Conservation (phyloP, 2,113 vertebrate genomes). For the Abramis brama region DNA sequence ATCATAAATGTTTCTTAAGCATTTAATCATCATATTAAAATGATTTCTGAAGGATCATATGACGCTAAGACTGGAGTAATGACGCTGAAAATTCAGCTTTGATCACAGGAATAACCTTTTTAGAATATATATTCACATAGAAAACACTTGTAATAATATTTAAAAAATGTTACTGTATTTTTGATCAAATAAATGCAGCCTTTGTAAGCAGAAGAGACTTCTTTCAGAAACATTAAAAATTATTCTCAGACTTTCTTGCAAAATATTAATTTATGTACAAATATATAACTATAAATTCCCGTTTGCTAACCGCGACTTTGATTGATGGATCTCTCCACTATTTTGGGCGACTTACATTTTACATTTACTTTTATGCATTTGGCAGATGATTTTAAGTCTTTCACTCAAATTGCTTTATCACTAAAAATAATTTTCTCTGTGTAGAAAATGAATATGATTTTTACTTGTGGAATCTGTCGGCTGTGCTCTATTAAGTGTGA, state of each 20-base stretch:
- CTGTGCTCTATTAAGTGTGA: slow-evolving; percentile 3
- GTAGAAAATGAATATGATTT: neutral
- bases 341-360: neutral
- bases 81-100: neutral
- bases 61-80: neutral
- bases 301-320: neutral
- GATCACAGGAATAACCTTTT: neutral
- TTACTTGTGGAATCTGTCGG: neutral
- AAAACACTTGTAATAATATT: neutral
- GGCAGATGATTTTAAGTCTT: neutral
- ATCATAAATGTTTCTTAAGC: neutral
- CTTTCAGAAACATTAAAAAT: neutral
- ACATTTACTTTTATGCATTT: neutral
- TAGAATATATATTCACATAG: neutral
- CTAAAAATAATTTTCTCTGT: neutral
- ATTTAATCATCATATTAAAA: neutral
- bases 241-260: neutral
- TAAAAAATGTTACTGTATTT: neutral
- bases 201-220: neutral
- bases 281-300: neutral
- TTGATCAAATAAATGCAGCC: neutral
- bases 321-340: neutral
- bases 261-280: neutral
- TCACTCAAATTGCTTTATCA: slow-evolving; percentile 20
- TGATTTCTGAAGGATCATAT: neutral